A percentile compares a stretch with the other conserved stretches of the same genome.
These are phyloP conservation scores for Mus caroli DNA, from an alignment of 2,797 vertebrate genomes.

Conservation along the genomic window DNA sequence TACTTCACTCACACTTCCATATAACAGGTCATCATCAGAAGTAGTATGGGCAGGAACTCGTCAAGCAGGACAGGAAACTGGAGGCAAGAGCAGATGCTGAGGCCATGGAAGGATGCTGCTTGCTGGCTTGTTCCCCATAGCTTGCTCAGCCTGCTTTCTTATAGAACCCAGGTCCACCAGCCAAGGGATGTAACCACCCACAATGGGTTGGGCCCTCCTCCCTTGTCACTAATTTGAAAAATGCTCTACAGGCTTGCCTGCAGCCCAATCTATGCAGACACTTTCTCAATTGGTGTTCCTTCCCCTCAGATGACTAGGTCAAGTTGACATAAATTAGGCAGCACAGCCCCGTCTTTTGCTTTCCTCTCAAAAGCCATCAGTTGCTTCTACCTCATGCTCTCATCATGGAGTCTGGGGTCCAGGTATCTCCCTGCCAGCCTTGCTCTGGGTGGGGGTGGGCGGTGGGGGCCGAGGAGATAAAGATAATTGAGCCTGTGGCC, in stretches of 20 bases:
- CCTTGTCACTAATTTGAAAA: neutral
- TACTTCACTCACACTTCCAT: neutral
- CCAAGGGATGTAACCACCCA: neutral
- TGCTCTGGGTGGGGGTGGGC: neutral
- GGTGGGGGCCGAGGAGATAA: neutral
- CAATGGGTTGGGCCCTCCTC: neutral
- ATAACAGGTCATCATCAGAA: neutral
- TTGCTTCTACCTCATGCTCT: neutral
- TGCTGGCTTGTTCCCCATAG: neutral
- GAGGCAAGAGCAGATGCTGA: neutral
- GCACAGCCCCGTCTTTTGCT: neutral
- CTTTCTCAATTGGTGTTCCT: neutral
- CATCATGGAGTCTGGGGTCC: neutral
- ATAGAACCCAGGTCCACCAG: neutral
- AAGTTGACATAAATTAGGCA: neutral
- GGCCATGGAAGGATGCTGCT: neutral
- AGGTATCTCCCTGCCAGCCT: neutral
- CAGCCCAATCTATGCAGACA: too few species aligned
- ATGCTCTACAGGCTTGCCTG: neutral
- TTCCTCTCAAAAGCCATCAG: neutral
- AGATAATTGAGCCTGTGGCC: neutral
- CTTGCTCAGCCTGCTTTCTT: neutral
- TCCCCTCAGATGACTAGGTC: neutral
- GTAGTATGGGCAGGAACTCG: neutral
- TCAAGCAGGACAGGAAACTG: neutral